Evolutionary conservation across 1,140 invertebrate species (phyloP), one percentile per base, ranked within the genome.

Genomic region (Panagrolaimus sp.): DNA sequence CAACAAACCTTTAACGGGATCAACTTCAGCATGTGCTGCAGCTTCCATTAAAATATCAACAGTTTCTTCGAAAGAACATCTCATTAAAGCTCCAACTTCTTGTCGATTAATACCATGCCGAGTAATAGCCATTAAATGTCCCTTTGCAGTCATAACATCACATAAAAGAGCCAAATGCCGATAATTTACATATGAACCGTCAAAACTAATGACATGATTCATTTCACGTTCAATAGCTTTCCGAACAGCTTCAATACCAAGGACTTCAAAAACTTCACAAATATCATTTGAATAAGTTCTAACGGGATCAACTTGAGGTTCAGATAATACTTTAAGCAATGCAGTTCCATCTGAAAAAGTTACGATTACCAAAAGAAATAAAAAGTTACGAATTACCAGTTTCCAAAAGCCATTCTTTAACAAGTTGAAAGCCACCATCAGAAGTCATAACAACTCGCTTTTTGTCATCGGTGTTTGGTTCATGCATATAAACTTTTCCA

Each of bases 161-260:
- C 96, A 99, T 81, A 99, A 88, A 83, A 99, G 88, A 9, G 96
- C 94, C 83, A 99, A 88, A 87, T 99, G 96, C 38, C 96, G 90
- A 84, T 99, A 99, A 87, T 99, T 99, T 78, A 99, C 96, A 86
- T 99, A 99, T 28, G 98, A 89, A 81, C 96, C 96, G 79, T 99
- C 98, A 86, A 99, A 99, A 82, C 94, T 93, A 79, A 99, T 88
- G 28, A 99, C 96, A 83, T 94, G 91, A 79, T 97, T 96, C 93
- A 99, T 98, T 89, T 99, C 96, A 81, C 96, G 96, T 83, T 99
- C 96, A 0, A 99, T 94, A 0, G 94, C 94, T 85, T 98, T 99
- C 80, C 96, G 89, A 5, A 98, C 96, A 85, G 96, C 96, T 85
- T 99, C 96, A 73, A 99, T 99, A 73, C 96, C 96, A 32, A 98